These are phyloP conservation scores for Nycticorax nycticorax DNA, from an alignment of 2,113 vertebrate species.

Conservation along the genomic window DNA sequence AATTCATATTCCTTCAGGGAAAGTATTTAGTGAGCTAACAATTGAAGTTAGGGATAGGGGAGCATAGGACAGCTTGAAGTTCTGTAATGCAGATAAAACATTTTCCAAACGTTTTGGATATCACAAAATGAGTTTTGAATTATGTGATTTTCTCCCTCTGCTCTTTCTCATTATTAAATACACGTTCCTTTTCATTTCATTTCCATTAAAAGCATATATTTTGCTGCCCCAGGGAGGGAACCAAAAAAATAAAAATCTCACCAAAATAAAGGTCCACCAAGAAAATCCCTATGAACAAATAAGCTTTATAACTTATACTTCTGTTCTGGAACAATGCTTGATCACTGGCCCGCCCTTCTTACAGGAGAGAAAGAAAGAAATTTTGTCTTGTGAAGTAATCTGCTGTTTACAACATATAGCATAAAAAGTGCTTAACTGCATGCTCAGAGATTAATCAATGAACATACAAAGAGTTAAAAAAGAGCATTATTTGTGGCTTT, in stretches of 20 bases:
- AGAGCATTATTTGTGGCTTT: background rate
- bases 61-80: background rate
- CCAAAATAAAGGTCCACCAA: background rate
- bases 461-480: background rate
- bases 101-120: background rate
- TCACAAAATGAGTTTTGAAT: constrained; percentile 14
- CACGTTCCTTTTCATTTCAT: background rate
- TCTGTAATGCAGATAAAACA: constrained; percentile 1
- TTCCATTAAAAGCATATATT: background rate
- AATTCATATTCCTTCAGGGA: constrained; percentile 44
- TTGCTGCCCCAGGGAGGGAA: background rate
- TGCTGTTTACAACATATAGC: background rate
- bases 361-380: background rate
- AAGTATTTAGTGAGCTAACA: constrained; percentile 22
- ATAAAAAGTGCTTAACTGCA: background rate
- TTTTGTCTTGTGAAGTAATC: background rate
- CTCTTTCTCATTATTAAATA: constrained; percentile 4
- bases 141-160: background rate
- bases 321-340: background rate
- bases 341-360: background rate
- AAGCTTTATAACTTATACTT: background rate
- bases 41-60: background rate
- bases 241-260: background rate
- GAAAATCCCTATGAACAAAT: background rate
- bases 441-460: background rate